Conservation (phyloP, 1,140 invertebrate species). For the Pseudoatta argentina region DNA sequence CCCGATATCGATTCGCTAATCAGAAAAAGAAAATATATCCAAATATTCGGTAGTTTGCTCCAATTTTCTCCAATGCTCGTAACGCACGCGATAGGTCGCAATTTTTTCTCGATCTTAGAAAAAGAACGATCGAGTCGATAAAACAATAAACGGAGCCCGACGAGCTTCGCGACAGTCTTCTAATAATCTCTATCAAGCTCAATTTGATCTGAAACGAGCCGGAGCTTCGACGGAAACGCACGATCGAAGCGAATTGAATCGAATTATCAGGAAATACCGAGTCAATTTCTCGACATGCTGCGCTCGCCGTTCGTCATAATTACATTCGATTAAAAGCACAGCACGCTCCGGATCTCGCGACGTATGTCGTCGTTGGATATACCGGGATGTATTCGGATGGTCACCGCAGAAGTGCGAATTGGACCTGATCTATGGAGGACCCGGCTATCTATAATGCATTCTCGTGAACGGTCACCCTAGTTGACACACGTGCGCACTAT, state of each 20-base stretch:
- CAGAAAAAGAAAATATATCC: constrained; percentile 2
- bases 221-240: background rate
- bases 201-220: constrained; percentile 4
- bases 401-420: constrained; percentile 72
- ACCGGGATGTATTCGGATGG: constrained; percentile 36
- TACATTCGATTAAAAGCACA: constrained; percentile 71
- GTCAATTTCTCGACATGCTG: constrained; percentile 64
- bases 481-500: constrained; percentile 33
- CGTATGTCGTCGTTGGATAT: constrained; percentile 46
- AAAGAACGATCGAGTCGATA: background rate
- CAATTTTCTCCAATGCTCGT: background rate
- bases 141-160: constrained; percentile 11
- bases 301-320: constrained; percentile 66
- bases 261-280: constrained; percentile 59
- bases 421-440: constrained; percentile 71
- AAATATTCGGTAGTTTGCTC: background rate
- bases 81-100: background rate
- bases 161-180: constrained; percentile 19
- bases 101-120: background rate
- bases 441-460: constrained; percentile 75
- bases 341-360: constrained; percentile 24
- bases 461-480: constrained; percentile 59
- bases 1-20: constrained; percentile 15
- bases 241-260: constrained; percentile 63
- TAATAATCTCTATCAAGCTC: constrained; percentile 37